Conservation (phyloP, 1,140 invertebrate genomes). For the Stratiolaelaps scimitus region DNA sequence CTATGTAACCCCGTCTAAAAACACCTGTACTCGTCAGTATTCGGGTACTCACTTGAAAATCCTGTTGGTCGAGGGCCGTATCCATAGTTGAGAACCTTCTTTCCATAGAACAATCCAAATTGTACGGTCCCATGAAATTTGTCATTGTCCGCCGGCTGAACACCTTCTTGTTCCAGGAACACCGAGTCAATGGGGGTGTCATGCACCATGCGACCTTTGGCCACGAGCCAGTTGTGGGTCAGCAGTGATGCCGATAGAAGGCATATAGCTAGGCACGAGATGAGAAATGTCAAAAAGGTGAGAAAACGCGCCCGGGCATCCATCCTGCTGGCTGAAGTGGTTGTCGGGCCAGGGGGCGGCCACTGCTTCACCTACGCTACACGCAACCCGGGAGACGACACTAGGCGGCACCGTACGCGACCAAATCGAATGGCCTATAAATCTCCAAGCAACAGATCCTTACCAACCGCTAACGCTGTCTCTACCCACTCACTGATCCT, state of each 20-base stretch:
- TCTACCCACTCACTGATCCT: too few relatives aligned
- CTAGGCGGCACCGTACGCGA: too few relatives aligned
- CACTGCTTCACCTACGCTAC: too few relatives aligned
- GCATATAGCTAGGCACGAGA: constrained; percentile 25
- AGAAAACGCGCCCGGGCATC: constrained; percentile 21
- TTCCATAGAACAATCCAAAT: constrained; percentile 24
- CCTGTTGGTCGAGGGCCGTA: constrained; percentile 14
- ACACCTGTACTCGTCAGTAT: too few relatives aligned
- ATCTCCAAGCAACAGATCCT: too few relatives aligned
- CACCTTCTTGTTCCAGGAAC: neutral
- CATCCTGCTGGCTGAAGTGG: neutral
- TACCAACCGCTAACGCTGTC: too few relatives aligned
- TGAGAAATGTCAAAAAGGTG: constrained; percentile 26
- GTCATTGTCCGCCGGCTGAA: neutral
- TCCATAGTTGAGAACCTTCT: constrained; percentile 27
- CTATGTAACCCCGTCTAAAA: too few relatives aligned
- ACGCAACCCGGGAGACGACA: too few relatives aligned
- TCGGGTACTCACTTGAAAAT: constrained; percentile 24
- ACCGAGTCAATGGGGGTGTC: constrained; percentile 10
- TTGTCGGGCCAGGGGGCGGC: too few relatives aligned
- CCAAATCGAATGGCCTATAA: too few relatives aligned
- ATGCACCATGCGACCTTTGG: constrained; percentile 18
- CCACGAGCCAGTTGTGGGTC: constrained; percentile 28
- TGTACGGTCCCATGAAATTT: constrained; percentile 24
- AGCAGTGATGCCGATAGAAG: constrained; percentile 15